Base-by-base conservation (phyloP, 2,888 invertebrate genomes). In the Drosophila fungiperda region DNA sequence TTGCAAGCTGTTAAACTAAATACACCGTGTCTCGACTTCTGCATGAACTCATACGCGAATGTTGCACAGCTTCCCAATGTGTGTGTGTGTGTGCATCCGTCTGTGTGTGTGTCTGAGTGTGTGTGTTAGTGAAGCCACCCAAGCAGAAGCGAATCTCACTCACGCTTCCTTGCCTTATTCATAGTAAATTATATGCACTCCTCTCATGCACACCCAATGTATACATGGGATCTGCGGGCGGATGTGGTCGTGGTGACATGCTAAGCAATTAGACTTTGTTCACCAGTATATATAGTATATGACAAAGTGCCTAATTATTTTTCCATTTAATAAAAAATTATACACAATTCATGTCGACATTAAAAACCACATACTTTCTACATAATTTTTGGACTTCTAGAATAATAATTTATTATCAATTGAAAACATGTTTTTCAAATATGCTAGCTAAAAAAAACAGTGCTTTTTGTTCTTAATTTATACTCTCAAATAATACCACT, bases 1-100 rank as follows among this genome's bases (percentile, higher is more conserved):
- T 76, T 62, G 83, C 76, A 77, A 89, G 80, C 89, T 83, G 85
- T 87, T 89, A 87, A 89, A 85, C 82, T 85, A 85, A 89, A 85
- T 87, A 88, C 87, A 86, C 81, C 66, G 77, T 89, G 85, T 89
- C 85, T 89, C 84, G 69, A 64, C 76, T 77, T 82, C 73, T 73
- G 89, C 89, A 79, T 84, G 82, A 85, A 74, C 77, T 79, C 87
- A 74, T 79, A 71, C 68, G 55, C 60, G 68, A 76, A 89, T 86
- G 74, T 80, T 86, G 52, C 61, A 62, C 64, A 23, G 62, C 53
- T 65, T 63, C 50, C 59, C 53, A 55, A 23, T 63, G 9, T 52
- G 33, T 23, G 40, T 11, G 55, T 59, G 38, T 42, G 48, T 33
- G 20, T 29, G 17, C 26, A 26, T 26, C 26, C 26, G 26, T 26